Evolutionary conservation across 2,888 invertebrate species (phyloP).

Genomic region (Parapristionchus giblindavisi): DNA sequence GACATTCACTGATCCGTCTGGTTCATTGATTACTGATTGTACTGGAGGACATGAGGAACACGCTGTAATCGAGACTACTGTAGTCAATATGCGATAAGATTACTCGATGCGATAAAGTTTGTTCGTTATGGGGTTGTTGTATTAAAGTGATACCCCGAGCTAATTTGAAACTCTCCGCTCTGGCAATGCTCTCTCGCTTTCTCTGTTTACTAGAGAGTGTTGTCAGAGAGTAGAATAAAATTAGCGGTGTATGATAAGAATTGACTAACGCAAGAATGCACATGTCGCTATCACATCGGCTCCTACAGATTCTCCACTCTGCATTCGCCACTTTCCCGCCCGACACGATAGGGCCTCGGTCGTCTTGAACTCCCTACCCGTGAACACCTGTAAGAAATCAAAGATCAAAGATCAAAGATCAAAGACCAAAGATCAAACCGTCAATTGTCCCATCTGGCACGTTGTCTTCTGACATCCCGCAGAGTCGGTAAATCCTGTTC

Average conservation of each 20-base stretch:
- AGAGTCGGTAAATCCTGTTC: slow-evolving; percentile 6
- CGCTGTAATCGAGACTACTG: neutral
- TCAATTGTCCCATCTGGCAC: slow-evolving; percentile 35
- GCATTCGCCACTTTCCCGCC: slow-evolving; percentile 28
- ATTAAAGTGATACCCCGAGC: too few species aligned
- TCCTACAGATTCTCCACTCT: slow-evolving; percentile 1
- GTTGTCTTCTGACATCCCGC: slow-evolving; percentile 23
- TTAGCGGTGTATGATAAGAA: too few species aligned
- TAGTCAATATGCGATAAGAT: too few species aligned
- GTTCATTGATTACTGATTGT: neutral
- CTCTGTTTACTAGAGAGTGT: too few species aligned
- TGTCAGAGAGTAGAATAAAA: too few species aligned
- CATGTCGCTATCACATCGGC: slow-evolving; percentile 22
- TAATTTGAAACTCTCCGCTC: too few species aligned
- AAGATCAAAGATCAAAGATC: too few species aligned
- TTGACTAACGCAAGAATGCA: slow-evolving; percentile 27
- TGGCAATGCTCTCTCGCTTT: too few species aligned
- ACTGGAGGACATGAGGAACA: slow-evolving; percentile 20
- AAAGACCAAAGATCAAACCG: slow-evolving; percentile 1
- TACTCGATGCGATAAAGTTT: too few species aligned
- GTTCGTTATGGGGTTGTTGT: too few species aligned
- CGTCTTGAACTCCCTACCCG: slow-evolving; percentile 27
- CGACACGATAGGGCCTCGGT: slow-evolving; percentile 7
- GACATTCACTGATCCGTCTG: neutral
- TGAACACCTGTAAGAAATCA: slow-evolving; percentile 30